phyloP scores from a whole-genome alignment of 2,113 vertebrate species.

The Mesoclemmys tuberculata region DNA sequence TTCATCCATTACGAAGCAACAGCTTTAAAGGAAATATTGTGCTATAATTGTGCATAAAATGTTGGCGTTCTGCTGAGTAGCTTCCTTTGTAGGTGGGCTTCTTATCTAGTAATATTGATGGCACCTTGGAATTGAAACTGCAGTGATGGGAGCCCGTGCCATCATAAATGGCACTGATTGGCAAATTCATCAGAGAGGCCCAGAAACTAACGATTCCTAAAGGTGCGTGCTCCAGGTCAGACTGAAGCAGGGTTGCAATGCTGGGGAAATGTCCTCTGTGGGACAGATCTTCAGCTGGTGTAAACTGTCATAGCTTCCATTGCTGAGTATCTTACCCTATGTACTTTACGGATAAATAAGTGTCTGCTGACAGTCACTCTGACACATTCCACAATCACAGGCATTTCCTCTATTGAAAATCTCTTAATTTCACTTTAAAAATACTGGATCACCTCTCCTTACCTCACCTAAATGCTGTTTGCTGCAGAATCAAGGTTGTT shows the following conservation, averaged over 20 bases:
- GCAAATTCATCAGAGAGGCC: too few species aligned
- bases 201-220: too few species aligned
- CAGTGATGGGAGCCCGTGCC: background rate
- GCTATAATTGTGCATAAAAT: background rate
- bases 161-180: background rate
- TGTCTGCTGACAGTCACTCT: too few species aligned
- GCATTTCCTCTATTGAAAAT: too few species aligned
- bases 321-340: too few species aligned
- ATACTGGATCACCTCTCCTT: background rate
- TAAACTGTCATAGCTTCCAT: too few species aligned
- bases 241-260: too few species aligned
- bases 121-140: background rate
- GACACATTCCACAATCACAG: too few species aligned
- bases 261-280: too few species aligned
- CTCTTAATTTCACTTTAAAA: background rate
- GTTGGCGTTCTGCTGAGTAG: background rate
- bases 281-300: too few species aligned
- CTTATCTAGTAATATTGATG: background rate
- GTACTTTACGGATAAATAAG: too few species aligned
- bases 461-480: background rate
- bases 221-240: too few species aligned
- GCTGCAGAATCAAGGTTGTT: background rate
- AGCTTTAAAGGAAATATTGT: background rate
- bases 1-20: background rate
- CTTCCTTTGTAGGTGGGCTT: background rate